Evolutionary conservation across 2,797 vertebrate species (phyloP).

Genomic region (Cottoperca gobio): DNA sequence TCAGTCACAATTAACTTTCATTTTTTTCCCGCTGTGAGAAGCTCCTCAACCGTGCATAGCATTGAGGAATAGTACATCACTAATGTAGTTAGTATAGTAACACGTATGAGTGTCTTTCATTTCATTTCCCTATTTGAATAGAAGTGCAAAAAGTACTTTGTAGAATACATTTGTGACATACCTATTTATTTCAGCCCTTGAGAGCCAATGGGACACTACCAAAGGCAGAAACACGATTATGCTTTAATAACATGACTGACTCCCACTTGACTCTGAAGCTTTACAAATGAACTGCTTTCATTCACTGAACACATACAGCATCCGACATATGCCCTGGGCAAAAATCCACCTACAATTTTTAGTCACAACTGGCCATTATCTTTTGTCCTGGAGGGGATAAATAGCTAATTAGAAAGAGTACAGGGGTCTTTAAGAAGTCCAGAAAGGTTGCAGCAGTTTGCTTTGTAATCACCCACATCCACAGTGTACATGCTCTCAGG

Average conservation of each 20-base stretch:
- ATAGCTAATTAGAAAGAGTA: conserved; percentile 76
- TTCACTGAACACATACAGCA: conserved; percentile 42
- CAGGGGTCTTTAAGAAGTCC: conserved; percentile 60
- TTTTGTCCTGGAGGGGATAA: conserved; percentile 58
- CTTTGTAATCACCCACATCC: conserved; percentile 77
- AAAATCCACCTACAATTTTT: conserved; percentile 50
- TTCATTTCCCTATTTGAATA: neutral
- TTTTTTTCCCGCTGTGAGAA: neutral
- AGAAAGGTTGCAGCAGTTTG: conserved; percentile 70
- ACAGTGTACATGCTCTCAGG: conserved; percentile 66
- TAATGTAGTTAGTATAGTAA: neutral
- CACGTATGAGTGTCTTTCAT: neutral
- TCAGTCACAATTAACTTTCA: neutral
- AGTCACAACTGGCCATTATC: conserved; percentile 70
- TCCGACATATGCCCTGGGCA: conserved; percentile 25
- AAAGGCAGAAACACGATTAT: conserved; percentile 47
- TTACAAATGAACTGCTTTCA: conserved; percentile 52
- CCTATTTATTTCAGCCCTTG: neutral
- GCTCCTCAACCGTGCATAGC: neutral
- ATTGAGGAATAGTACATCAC: neutral
- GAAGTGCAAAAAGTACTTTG: neutral
- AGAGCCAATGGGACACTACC: conserved; percentile 3
- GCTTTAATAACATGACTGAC: conserved; percentile 48
- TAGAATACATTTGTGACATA: neutral
- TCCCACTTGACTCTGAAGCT: conserved; percentile 51